Percentiles rank a stretch among this genome's conserved stretches.
Conservation (phyloP, 2,113 vertebrate genomes). For the Lucifuga dentata region DNA sequence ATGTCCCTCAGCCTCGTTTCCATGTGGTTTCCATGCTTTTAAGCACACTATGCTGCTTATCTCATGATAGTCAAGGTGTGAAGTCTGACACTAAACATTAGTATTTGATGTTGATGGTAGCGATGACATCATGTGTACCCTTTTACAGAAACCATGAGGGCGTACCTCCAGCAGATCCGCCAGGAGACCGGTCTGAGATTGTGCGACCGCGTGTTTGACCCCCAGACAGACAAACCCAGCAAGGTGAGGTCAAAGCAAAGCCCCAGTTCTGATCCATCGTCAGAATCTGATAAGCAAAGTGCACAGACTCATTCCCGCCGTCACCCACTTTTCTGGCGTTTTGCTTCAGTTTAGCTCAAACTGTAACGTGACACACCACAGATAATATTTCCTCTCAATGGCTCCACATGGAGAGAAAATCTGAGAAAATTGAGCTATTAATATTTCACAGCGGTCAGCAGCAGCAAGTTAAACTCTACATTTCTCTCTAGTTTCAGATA, state of each 20-base stretch:
- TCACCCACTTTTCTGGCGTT: background rate
- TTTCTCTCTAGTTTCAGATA: no score
- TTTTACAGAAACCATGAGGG: conserved; percentile 93
- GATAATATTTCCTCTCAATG: no score
- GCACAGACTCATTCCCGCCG: background rate
- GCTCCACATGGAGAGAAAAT: background rate
- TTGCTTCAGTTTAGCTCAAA: background rate
- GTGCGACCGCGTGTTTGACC: conserved; percentile 97
- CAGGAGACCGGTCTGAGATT: conserved; percentile 96
- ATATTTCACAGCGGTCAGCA: no score
- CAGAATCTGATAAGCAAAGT: background rate
- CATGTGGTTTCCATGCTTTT: background rate
- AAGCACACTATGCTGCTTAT: no score
- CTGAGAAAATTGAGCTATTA: background rate
- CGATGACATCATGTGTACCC: conserved; percentile 5
- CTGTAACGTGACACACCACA: background rate
- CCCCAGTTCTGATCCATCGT: background rate
- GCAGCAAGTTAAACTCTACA: no score
- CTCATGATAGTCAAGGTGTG: no score
- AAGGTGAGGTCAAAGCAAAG: conserved; percentile 85
- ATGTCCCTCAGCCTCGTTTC: background rate
- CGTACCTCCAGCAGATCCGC: conserved; percentile 96
- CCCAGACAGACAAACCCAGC: conserved; percentile 97
- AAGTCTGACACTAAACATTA: background rate
- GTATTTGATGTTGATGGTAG: background rate